Base-by-base conservation (phyloP, 23 tunicate species). In the Phallusia fumigata region DNA sequence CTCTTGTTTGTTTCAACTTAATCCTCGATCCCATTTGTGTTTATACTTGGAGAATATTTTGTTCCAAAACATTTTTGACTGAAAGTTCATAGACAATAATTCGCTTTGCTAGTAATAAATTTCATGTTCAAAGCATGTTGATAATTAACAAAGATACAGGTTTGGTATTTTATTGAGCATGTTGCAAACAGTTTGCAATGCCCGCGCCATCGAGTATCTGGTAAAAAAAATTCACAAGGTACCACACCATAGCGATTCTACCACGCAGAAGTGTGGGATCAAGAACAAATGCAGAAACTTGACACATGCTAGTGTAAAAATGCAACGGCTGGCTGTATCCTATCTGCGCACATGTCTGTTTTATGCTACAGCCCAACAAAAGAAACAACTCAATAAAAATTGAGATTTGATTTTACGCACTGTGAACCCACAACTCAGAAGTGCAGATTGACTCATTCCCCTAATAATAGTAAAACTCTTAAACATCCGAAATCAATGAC, bases 111-210 rank as follows among this genome's bases (percentile, higher is more conserved):
- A n/a, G n/a, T n/a, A n/a, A n/a, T n/a, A n/a, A n/a, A n/a, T n/a
- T n/a, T n/a, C n/a, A n/a, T n/a, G n/a, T n/a, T n/a, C n/a, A n/a
- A n/a, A n/a, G n/a, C n/a, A n/a, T 5, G 47, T 58, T 58, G 8
- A 58, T 3, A 58, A 24, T 1, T 6, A 6, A 58, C 69, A 22
- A 8, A 24, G 15, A 58, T 24, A 6, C 69, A 58, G 3, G 28
- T 58, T 58, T 58, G 3, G 28, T 58, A 21, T 58, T 58, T 58
- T 58, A 58, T 58, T 58, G 69, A 58, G 28, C 26, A 58, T 58
- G 26, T 58, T 58, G 69, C 69, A 58, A 58, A 58, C 69, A 24
- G 28, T 58, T 58, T 58, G 69, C 69, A 58, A 58, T 58, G 69
- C 47, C 47, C 47, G 47, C 5, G 47, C 47, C 5, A 40, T 40